Percentiles rank a stretch among this genome's conserved stretches.
phyloP scores from a whole-genome alignment of 2,888 invertebrate genomes.

The Diadromus collaris region DNA sequence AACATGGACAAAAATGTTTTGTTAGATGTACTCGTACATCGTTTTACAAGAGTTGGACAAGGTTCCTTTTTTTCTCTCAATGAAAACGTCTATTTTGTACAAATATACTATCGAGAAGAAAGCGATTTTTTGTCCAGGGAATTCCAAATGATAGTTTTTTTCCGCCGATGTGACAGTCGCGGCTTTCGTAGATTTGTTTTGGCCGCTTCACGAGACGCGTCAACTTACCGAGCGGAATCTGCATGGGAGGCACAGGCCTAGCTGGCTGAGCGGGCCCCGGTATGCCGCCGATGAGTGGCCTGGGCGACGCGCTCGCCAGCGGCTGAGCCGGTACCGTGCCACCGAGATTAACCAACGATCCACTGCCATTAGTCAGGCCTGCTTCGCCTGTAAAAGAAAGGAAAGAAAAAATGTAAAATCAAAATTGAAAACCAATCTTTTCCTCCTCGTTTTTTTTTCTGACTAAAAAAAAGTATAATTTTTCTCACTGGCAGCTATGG shows the following conservation, averaged over 20 bases:
- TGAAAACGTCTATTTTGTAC: neutral
- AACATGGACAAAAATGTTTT: slow-evolving; percentile 31
- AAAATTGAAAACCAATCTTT: neutral
- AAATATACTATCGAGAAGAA: neutral
- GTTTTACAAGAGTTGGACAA: neutral
- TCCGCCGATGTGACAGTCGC: neutral
- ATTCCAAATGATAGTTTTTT: neutral
- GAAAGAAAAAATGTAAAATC: slow-evolving; percentile 12
- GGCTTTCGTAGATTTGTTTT: neutral
- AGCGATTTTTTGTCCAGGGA: neutral
- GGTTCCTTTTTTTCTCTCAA: neutral
- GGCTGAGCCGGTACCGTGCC: slow-evolving; percentile 46
- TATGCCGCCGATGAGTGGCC: slow-evolving; percentile 63
- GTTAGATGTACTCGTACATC: slow-evolving; percentile 9
- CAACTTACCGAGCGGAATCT: slow-evolving; percentile 68
- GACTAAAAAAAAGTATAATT: neutral
- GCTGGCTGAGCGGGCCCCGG: slow-evolving; percentile 67
- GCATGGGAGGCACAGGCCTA: slow-evolving; percentile 70
- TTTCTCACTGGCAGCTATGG: slow-evolving; percentile 79
- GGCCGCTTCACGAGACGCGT: neutral
- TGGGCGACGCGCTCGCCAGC: slow-evolving; percentile 60
- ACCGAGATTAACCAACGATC: slow-evolving; percentile 61
- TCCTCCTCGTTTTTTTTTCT: neutral
- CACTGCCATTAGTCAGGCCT: slow-evolving; percentile 59
- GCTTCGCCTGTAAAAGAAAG: slow-evolving; percentile 45